phyloP scores from a whole-genome alignment of 1,140 invertebrate genomes.

The Ptiloglossa arizonensis region DNA sequence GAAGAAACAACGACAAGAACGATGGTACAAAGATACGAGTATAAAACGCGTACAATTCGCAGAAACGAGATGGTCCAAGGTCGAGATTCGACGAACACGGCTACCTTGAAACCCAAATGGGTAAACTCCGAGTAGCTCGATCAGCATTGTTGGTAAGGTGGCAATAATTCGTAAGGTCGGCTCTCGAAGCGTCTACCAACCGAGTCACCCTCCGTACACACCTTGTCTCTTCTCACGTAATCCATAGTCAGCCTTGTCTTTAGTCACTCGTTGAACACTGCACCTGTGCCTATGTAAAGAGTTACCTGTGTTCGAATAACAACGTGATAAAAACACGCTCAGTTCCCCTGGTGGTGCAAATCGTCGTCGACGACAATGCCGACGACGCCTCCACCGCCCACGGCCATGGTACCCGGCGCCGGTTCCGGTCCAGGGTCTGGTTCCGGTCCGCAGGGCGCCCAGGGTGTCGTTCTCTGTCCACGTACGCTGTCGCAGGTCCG shows the following conservation, averaged over 20 bases:
- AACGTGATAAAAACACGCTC: constrained; percentile 72
- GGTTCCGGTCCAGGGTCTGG: constrained; percentile 65
- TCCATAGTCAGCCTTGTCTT: constrained; percentile 13
- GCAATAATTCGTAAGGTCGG: background rate
- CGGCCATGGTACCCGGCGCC: constrained; percentile 62
- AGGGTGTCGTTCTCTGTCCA: constrained; percentile 93
- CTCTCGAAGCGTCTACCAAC: background rate
- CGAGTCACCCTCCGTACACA: background rate
- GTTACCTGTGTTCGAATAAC: constrained; percentile 59
- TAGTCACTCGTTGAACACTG: constrained; percentile 26
- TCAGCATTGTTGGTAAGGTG: too few species aligned
- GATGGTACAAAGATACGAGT: too few species aligned
- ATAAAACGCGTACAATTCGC: too few species aligned
- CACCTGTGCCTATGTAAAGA: constrained; percentile 23
- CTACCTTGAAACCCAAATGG: too few species aligned
- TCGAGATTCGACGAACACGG: too few species aligned
- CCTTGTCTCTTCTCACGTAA: constrained; percentile 24
- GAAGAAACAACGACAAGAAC: too few species aligned
- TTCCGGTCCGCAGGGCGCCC: constrained; percentile 73
- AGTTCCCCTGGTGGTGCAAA: constrained; percentile 82
- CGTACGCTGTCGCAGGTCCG: constrained; percentile 92
- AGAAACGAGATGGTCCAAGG: too few species aligned
- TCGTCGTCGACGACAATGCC: constrained; percentile 78
- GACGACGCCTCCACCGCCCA: constrained; percentile 74
- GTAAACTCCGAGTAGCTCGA: too few species aligned